Percentiles rank a stretch among this genome's conserved stretches.
Evolutionary conservation across 1,140 invertebrate species (phyloP).

Genomic region (Dufourea novaeangliae): DNA sequence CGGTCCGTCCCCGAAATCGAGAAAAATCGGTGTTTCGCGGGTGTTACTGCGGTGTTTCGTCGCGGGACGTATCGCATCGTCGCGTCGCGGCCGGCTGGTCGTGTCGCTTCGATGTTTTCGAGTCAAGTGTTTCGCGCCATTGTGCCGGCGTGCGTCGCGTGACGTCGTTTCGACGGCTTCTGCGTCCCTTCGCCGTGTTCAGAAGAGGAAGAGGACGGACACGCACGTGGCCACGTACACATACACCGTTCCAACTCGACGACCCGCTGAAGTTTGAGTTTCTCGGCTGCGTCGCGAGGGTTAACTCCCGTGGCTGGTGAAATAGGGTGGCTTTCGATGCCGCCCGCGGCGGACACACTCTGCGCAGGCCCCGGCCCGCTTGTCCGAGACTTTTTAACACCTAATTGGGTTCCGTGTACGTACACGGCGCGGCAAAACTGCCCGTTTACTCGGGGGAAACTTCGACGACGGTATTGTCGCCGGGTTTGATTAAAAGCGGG

Average conservation of each 20-base stretch:
- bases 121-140: conserved; percentile 61
- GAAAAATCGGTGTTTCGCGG: conserved; percentile 13
- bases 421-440: neutral
- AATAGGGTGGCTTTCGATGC: conserved; percentile 55
- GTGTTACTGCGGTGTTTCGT: neutral
- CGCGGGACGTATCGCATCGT: conserved; percentile 24
- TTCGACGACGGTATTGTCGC: no score
- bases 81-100: neutral
- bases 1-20: neutral
- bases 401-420: neutral
- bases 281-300: conserved; percentile 45
- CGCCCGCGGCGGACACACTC: conserved; percentile 54
- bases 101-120: neutral
- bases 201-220: neutral
- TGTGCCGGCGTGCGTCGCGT: neutral
- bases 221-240: neutral
- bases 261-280: conserved; percentile 71
- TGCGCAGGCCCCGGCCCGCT: conserved; percentile 59
- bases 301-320: conserved; percentile 26
- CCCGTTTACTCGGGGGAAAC: no score
- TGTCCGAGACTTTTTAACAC: conserved; percentile 10
- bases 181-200: neutral
- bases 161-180: conserved; percentile 35
- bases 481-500: no score
- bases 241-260: conserved; percentile 53